A percentile compares a stretch with the other conserved stretches of the same genome.
phyloP scores from a whole-genome alignment of 1,140 invertebrate species.

The Cryptotermes secundus region DNA sequence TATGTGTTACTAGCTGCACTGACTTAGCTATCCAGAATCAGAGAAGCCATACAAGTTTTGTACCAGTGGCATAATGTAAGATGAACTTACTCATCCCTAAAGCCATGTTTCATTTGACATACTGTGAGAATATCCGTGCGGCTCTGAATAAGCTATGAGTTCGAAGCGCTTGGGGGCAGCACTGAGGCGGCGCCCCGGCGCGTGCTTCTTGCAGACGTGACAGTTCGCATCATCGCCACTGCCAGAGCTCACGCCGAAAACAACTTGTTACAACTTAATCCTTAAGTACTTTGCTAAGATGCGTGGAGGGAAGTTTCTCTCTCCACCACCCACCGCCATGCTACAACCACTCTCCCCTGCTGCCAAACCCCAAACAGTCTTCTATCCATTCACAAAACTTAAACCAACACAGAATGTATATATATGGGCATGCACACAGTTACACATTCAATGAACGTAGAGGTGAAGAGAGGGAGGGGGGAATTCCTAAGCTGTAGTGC shows the following conservation, averaged over 20 bases:
- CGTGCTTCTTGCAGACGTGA: not conserved
- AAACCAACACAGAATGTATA: not conserved
- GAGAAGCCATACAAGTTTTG: too few relatives aligned
- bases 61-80: too few relatives aligned
- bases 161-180: too few relatives aligned
- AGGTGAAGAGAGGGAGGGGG: not conserved
- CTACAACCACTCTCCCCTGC: not conserved
- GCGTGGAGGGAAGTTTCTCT: conserved; percentile 5
- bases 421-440: not conserved
- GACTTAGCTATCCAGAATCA: too few relatives aligned
- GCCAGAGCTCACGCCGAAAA: not conserved
- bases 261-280: conserved; percentile 19
- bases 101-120: not conserved
- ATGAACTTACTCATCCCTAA: too few relatives aligned
- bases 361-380: not conserved
- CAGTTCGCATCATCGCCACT: not conserved
- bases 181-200: not conserved
- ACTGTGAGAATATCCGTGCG: not conserved
- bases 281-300: conserved; percentile 12
- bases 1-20: too few relatives aligned
- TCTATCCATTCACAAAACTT: conserved; percentile 3
- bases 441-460: not conserved
- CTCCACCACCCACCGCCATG: not conserved
- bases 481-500: not conserved
- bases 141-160: too few relatives aligned